These are phyloP conservation scores for Sarcoramphus papa DNA, from an alignment of 2,797 vertebrate genomes.

Conservation along the genomic window DNA sequence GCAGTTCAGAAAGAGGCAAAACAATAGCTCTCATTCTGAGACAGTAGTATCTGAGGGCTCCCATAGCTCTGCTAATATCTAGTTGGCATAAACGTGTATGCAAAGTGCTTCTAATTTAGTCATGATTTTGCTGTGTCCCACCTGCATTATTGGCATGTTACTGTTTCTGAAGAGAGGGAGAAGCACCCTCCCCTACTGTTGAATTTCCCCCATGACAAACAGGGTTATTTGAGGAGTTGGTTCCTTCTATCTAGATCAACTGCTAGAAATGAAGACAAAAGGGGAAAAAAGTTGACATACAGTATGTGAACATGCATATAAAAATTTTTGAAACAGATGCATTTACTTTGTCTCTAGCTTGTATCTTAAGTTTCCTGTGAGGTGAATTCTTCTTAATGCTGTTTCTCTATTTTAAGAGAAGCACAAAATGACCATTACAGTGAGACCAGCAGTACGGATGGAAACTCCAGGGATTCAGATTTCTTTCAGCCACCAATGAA, in stretches of 20 bases:
- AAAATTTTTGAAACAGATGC: slow-evolving; percentile 11
- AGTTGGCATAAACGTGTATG: background rate
- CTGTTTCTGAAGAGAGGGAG: background rate
- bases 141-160: background rate
- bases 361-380: slow-evolving; percentile 48
- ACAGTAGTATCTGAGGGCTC: background rate
- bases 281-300: background rate
- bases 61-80: background rate
- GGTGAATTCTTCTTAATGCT: slow-evolving; percentile 55
- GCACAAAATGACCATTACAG: slow-evolving; percentile 85
- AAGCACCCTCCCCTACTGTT: background rate
- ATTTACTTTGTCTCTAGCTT: slow-evolving; percentile 53
- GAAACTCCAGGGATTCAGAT: slow-evolving; percentile 93
- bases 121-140: background rate
- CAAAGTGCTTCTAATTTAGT: background rate
- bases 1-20: background rate
- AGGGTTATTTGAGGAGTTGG: background rate
- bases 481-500: slow-evolving; percentile 92
- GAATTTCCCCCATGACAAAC: background rate
- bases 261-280: background rate
- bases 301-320: background rate
- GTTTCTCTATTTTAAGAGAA: slow-evolving; percentile 81
- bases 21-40: background rate
- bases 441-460: slow-evolving; percentile 90
- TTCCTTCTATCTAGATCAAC: background rate